Evolutionary conservation across 1,140 invertebrate species (phyloP).

Genomic region (Leguminivora glycinivorella): DNA sequence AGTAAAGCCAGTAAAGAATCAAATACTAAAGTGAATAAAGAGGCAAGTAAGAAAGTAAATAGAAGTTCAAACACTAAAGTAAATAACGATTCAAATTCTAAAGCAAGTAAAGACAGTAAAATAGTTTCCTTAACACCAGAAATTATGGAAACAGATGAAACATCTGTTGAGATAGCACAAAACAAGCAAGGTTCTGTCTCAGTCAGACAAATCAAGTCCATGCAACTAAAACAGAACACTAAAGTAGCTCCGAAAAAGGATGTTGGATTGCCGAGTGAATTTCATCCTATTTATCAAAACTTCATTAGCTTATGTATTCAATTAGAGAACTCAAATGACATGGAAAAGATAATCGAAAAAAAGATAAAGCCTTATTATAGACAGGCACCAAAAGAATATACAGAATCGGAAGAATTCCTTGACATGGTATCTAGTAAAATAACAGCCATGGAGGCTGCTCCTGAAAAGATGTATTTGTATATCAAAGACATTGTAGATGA

Average conservation of each 20-base stretch:
- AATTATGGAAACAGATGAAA: conserved; percentile 38
- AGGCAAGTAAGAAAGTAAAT: too few relatives aligned
- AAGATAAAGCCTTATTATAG: conserved; percentile 72
- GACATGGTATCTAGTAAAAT: conserved; percentile 70
- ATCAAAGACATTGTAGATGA: conserved; percentile 75
- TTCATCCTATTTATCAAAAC: conserved; percentile 59
- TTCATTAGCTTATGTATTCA: conserved; percentile 68
- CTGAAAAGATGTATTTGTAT: conserved; percentile 70
- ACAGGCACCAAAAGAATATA: conserved; percentile 67
- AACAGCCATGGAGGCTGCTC: conserved; percentile 56
- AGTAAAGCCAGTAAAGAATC: not conserved
- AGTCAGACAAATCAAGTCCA: not conserved
- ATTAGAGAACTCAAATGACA: conserved; percentile 71
- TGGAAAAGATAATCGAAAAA: conserved; percentile 72
- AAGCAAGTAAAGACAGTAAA: conserved; percentile 3
- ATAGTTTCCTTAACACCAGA: conserved; percentile 13
- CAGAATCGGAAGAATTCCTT: conserved; percentile 67
- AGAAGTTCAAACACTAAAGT: too few relatives aligned
- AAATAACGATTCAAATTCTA: not conserved
- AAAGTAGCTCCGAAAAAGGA: conserved; percentile 11
- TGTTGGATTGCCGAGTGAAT: conserved; percentile 45
- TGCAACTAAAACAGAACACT: not conserved
- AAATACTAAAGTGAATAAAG: too few relatives aligned
- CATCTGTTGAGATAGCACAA: conserved; percentile 33
- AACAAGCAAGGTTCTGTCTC: not conserved